Evolutionary conservation across 2,888 invertebrate genomes (phyloP).

Genomic region (Formica aserva): DNA sequence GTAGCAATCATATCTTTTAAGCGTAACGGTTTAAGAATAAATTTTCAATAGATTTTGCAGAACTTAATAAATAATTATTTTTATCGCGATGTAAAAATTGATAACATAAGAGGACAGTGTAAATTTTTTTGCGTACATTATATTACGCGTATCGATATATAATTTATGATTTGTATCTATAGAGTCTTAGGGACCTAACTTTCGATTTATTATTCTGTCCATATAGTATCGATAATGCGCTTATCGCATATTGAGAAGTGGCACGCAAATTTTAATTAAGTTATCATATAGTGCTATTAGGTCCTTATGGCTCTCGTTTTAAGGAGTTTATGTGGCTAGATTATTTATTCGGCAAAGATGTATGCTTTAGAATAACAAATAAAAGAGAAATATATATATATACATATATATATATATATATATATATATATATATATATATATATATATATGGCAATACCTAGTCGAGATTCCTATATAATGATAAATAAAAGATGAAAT

Average conservation of each 20-base stretch:
- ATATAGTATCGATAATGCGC: conserved; percentile 27
- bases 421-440: conserved; percentile 55
- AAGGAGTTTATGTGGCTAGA: conserved; percentile 74
- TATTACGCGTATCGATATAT: conserved; percentile 51
- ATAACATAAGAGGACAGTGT: conserved; percentile 53
- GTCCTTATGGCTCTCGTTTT: conserved; percentile 75
- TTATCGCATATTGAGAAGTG: conserved; percentile 17
- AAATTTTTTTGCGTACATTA: conserved; percentile 62
- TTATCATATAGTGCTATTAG: conserved; percentile 59
- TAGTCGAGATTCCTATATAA: conserved; percentile 82
- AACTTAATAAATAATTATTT: conserved; percentile 9
- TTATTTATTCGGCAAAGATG: conserved; percentile 79
- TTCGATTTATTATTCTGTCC: conserved; percentile 44
- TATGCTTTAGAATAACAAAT: conserved; percentile 78
- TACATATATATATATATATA: conserved; percentile 64
- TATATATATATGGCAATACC: conserved; percentile 73
- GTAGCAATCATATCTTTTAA: conserved; percentile 14
- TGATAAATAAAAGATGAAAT: conserved; percentile 80
- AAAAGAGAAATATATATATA: conserved; percentile 71
- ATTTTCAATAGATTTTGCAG: conserved; percentile 20
- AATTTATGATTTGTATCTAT: conserved; percentile 67
- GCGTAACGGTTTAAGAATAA: neutral
- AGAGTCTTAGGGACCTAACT: conserved; percentile 75
- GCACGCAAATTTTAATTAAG: conserved; percentile 37
- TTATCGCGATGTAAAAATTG: conserved; percentile 48